Conservation (phyloP, 1,140 invertebrate genomes). For the Papilio polytes region DNA sequence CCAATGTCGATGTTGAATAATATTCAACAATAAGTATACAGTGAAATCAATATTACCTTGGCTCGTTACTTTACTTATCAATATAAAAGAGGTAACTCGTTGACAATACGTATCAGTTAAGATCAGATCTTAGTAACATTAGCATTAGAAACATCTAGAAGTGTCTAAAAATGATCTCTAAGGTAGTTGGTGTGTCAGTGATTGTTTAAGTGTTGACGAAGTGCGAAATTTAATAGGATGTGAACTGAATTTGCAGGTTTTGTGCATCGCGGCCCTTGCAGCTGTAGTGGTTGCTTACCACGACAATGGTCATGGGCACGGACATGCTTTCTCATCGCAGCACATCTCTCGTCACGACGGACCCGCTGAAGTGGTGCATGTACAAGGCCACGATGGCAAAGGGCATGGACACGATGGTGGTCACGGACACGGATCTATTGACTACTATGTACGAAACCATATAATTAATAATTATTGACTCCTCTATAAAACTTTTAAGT, state of each 20-base stretch:
- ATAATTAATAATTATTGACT: slow-evolving; percentile 4
- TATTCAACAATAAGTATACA: slow-evolving; percentile 55
- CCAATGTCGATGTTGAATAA: slow-evolving; percentile 47
- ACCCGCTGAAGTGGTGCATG: slow-evolving; percentile 53
- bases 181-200: slow-evolving; percentile 51
- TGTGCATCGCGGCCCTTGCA: slow-evolving; percentile 52
- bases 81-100: slow-evolving; percentile 66
- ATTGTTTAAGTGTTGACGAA: not conserved
- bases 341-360: slow-evolving; percentile 62
- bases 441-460: slow-evolving; percentile 46
- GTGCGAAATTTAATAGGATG: not conserved
- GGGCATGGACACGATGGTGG: slow-evolving; percentile 44
- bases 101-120: slow-evolving; percentile 60
- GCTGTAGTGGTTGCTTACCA: slow-evolving; percentile 48
- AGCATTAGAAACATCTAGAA: slow-evolving; percentile 46
- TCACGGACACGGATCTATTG: slow-evolving; percentile 44
- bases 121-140: slow-evolving; percentile 45
- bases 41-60: slow-evolving; percentile 68
- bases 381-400: slow-evolving; percentile 43
- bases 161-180: slow-evolving; percentile 57
- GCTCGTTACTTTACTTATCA: slow-evolving; percentile 57
- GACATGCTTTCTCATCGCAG: slow-evolving; percentile 59
- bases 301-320: slow-evolving; percentile 51
- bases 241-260: slow-evolving; percentile 51
- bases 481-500: not conserved